A percentile compares a stretch with the other conserved stretches of the same genome.
Evolutionary conservation across 2,888 invertebrate genomes (phyloP).

Genomic region (Imbricaverruca yamaguchii): DNA sequence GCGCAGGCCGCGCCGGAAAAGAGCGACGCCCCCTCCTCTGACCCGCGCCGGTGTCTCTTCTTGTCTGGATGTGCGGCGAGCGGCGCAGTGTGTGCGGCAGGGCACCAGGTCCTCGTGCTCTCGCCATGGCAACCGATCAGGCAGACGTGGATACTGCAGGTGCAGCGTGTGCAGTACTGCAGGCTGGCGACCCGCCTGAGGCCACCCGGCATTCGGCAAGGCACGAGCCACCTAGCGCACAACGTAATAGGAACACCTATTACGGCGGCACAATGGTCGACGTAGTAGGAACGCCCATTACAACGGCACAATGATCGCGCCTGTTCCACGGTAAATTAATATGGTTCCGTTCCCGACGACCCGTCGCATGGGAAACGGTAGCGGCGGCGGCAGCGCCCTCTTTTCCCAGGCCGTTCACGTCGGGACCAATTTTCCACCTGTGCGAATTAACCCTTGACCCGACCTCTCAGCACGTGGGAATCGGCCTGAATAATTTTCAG

Average conservation of each 20-base stretch:
- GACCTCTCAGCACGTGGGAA: neutral
- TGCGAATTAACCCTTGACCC: neutral
- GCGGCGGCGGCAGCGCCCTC: neutral
- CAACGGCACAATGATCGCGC: neutral
- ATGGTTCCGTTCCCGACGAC: neutral
- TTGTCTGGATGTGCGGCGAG: too few species aligned
- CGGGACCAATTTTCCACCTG: slow-evolving; percentile 8
- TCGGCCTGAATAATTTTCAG: neutral
- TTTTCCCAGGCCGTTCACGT: neutral
- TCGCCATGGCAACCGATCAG: too few species aligned
- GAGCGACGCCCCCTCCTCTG: neutral
- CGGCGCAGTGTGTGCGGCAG: too few species aligned
- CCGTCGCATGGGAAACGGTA: slow-evolving; percentile 1
- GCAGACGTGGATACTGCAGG: too few species aligned
- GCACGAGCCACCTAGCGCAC: too few species aligned
- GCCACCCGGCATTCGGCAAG: too few species aligned
- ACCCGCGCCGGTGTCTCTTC: too few species aligned
- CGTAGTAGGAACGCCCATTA: neutral
- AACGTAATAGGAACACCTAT: too few species aligned
- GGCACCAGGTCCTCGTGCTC: too few species aligned
- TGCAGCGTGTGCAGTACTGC: too few species aligned
- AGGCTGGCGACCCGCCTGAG: too few species aligned
- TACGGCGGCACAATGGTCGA: too few species aligned
- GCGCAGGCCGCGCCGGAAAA: neutral
- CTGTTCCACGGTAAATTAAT: neutral